A percentile compares a stretch with the other conserved stretches of the same genome.
Conservation (phyloP, 2,797 vertebrate genomes). For the Arctocebus calabarensis region DNA sequence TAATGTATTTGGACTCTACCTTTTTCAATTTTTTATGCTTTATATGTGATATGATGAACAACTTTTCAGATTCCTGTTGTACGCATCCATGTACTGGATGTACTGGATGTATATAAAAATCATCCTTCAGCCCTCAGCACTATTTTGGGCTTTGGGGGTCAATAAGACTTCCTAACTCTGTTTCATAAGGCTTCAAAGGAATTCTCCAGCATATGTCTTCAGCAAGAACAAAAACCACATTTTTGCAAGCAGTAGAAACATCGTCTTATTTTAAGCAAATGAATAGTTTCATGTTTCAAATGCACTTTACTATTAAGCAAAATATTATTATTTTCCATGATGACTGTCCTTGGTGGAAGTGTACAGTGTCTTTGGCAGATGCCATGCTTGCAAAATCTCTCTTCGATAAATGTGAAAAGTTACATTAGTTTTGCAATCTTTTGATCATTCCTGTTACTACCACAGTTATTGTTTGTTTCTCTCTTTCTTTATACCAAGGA, state of each 20-base stretch:
- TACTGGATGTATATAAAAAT: constrained; percentile 68
- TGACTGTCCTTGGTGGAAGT: constrained; percentile 26
- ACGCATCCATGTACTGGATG: neutral
- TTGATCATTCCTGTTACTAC: neutral
- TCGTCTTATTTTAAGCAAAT: neutral
- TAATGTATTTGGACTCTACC: neutral
- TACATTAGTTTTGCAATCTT: neutral
- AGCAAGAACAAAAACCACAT: constrained; percentile 27
- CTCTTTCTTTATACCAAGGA: neutral
- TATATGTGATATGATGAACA: neutral
- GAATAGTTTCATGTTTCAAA: constrained; percentile 40
- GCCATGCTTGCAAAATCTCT: neutral
- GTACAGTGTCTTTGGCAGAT: constrained; percentile 14
- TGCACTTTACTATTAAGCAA: constrained; percentile 19
- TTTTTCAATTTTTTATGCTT: neutral
- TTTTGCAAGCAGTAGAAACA: constrained; percentile 1
- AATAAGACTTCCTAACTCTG: neutral
- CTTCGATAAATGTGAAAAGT: neutral
- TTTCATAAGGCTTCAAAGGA: constrained; percentile 2
- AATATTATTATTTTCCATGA: constrained; percentile 12
- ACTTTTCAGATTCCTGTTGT: neutral
- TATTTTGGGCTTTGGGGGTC: neutral
- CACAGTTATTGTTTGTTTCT: neutral
- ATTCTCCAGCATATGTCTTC: neutral
- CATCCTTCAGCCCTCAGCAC: neutral